Percentiles rank a stretch among this genome's conserved stretches.
phyloP scores from a whole-genome alignment of 1,140 invertebrate genomes.

The Hyles vespertilio region DNA sequence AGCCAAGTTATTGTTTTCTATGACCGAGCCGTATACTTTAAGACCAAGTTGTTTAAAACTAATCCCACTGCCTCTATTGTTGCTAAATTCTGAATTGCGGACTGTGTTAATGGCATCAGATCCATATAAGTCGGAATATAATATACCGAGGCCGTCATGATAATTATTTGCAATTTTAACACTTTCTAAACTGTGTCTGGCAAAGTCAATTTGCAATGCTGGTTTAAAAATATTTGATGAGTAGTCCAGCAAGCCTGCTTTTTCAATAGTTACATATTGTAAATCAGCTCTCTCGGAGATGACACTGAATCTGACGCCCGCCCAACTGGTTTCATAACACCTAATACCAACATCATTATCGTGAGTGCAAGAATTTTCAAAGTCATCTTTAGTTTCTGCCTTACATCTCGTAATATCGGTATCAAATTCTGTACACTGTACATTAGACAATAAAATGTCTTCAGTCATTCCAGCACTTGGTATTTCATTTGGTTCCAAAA shows the following conservation, averaged over 20 bases:
- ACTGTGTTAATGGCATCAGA: conserved; percentile 90
- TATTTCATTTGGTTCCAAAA: conserved; percentile 86
- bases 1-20: conserved; percentile 90
- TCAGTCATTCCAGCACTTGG: conserved; percentile 86
- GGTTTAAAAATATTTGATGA: conserved; percentile 92
- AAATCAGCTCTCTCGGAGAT: conserved; percentile 90
- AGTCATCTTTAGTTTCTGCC: conserved; percentile 84
- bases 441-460: conserved; percentile 88
- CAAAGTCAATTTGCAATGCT: conserved; percentile 97
- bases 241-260: conserved; percentile 96
- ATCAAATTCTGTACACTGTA: conserved; percentile 94
- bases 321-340: conserved; percentile 95
- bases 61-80: conserved; percentile 92
- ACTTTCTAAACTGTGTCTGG: conserved; percentile 92
- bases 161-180: conserved; percentile 88
- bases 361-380: conserved; percentile 93
- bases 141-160: conserved; percentile 90
- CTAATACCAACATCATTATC: conserved; percentile 91
- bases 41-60: conserved; percentile 92
- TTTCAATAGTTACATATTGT: conserved; percentile 92
- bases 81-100: conserved; percentile 91
- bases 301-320: conserved; percentile 92
- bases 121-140: conserved; percentile 93
- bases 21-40: conserved; percentile 83
- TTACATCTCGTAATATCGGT: conserved; percentile 93